Evolutionary conservation across 2,888 invertebrate genomes (phyloP).

Genomic region (Lasioglossum calceatum): DNA sequence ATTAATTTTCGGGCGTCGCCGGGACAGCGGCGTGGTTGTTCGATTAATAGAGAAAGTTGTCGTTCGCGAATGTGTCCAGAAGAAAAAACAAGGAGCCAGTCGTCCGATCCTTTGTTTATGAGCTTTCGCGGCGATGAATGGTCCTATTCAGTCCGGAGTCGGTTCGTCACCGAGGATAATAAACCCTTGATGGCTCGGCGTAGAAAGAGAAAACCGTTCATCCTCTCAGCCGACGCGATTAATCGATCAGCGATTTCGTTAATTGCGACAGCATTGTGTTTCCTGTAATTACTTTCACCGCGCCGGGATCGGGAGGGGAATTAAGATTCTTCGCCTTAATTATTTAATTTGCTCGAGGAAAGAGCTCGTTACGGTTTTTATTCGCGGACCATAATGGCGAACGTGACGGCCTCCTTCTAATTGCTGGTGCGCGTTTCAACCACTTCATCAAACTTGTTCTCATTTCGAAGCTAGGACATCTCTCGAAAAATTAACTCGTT

Average conservation of each 20-base stretch:
- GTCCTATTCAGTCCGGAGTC: slow-evolving; percentile 34
- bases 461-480: neutral
- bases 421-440: neutral
- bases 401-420: neutral
- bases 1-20: slow-evolving; percentile 32
- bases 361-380: slow-evolving; percentile 31
- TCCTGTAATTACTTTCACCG: slow-evolving; percentile 50
- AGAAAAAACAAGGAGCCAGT: neutral
- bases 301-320: neutral
- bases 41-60: slow-evolving; percentile 65
- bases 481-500: neutral
- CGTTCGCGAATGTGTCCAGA: neutral
- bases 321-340: slow-evolving; percentile 22
- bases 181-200: slow-evolving; percentile 9
- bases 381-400: neutral
- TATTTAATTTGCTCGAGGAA: neutral
- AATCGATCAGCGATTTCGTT: slow-evolving; percentile 50
- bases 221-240: slow-evolving; percentile 18
- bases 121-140: slow-evolving; percentile 28
- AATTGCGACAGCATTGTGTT: slow-evolving; percentile 47
- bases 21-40: slow-evolving; percentile 52
- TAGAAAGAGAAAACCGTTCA: slow-evolving; percentile 45
- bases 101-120: slow-evolving; percentile 55
- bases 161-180: slow-evolving; percentile 35
- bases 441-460: neutral